Base-by-base conservation (phyloP, 2,797 vertebrate species). In the Myotis myotis region DNA sequence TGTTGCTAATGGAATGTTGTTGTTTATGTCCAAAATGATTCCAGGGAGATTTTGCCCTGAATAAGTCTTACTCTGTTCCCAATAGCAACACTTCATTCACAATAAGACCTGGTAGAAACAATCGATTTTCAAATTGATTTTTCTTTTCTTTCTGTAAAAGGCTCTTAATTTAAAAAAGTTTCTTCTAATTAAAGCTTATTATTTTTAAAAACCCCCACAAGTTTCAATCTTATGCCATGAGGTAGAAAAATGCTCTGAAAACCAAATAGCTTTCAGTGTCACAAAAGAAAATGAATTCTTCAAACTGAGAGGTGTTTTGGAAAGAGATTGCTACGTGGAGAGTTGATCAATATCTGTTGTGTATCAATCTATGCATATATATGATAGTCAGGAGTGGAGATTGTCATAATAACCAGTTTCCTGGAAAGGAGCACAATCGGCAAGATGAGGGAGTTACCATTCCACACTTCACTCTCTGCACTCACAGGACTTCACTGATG, bases 121-220 rank as follows among this genome's bases (percentile, higher is more conserved):
- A 57, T 41, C 13, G 74, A 70, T 87, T 68, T 96, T 95, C 93
- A 95, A 64, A 90, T 64, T 51, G 66, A 76, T 87, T 92, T 96
- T 94, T 33, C 36, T 85, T 96, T 93, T 30, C 41, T 90, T n/a
- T 36, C 41, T 88, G 41, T 62, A 51, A 78, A 93, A 84, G 78
- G 30, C 68, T 88, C 55, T 87, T 82, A 84, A 17, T 47, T 89
- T 96, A 28, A 55, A 78, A 88, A 92, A 57, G 3, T 49, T 87
- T 83, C 57, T 89, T 68, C 81, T 84, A 93, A 92, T 96, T 95
- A 94, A 95, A 82, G 17, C 22, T 93, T 30, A 78, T 92, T 53
- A 53, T 1, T 33, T 87, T n/a, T n/a, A 94, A 96, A 94, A 78
- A 68, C 30, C 16, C 47, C 44, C 47, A 47, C 60, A 62, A 57